Evolutionary conservation across 2,888 invertebrate species (phyloP).

Genomic region (Morpho deidamia): DNA sequence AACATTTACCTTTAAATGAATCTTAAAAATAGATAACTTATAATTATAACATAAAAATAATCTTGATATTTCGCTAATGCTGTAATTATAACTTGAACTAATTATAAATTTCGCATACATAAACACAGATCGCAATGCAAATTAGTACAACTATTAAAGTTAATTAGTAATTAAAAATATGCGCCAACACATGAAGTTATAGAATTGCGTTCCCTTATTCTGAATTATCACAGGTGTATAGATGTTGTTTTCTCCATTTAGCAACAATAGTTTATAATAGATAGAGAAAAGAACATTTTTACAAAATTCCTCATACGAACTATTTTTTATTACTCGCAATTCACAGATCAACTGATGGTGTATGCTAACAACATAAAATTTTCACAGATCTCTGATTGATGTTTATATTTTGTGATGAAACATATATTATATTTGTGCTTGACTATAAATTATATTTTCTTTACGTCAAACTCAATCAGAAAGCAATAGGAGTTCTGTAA

Average conservation of each 20-base stretch:
- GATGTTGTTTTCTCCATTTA: not conserved
- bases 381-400: constrained; percentile 2
- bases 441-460: constrained; percentile 7
- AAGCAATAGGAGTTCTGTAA: constrained; percentile 2
- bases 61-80: not conserved
- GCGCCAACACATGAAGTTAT: not conserved
- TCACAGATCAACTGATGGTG: not conserved
- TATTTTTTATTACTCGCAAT: not conserved
- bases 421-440: not conserved
- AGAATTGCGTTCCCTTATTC: not conserved
- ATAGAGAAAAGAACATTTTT: not conserved
- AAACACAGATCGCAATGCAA: constrained; percentile 7
- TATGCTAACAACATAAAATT: not conserved
- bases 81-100: not conserved
- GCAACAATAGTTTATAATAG: not conserved
- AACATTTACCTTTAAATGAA: too few species aligned
- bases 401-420: not conserved
- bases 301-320: not conserved
- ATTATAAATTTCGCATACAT: not conserved
- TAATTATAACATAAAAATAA: too few species aligned
- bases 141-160: not conserved
- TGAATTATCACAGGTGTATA: not conserved
- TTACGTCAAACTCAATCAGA: constrained; percentile 14
- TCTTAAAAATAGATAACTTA: too few species aligned
- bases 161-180: not conserved